phyloP scores from a whole-genome alignment of 2,113 vertebrate genomes.

The Pachypanchax playfairii region DNA sequence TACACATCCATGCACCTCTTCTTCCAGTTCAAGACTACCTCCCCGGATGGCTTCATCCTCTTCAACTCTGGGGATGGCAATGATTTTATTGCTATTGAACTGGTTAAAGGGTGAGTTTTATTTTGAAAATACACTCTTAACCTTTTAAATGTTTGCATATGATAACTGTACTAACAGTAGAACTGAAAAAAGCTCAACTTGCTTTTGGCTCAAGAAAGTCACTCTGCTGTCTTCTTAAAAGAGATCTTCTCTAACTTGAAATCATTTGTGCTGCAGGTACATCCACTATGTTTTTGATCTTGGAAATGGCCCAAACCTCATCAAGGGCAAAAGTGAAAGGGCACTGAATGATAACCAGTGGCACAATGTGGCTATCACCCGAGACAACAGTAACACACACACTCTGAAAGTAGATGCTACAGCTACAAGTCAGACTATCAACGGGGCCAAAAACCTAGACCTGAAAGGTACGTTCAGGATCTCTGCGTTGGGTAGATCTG shows the following conservation, averaged over 20 bases:
- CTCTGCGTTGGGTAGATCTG: too few relatives aligned
- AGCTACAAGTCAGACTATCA: constrained; percentile 94
- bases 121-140: background rate
- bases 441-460: constrained; percentile 98
- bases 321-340: constrained; percentile 94
- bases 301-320: constrained; percentile 95
- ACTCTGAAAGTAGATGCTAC: constrained; percentile 94
- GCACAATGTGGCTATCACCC: constrained; percentile 96
- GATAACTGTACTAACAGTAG: background rate
- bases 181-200: background rate
- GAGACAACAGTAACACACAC: constrained; percentile 97
- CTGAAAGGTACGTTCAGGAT: constrained; percentile 87
- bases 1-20: constrained; percentile 99
- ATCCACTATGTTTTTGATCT: constrained; percentile 99
- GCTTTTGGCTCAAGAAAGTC: too few relatives aligned
- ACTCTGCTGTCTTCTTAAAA: background rate
- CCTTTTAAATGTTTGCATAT: background rate
- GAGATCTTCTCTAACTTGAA: background rate
- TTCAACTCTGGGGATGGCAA: constrained; percentile 90
- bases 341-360: constrained; percentile 97
- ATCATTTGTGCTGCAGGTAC: constrained; percentile 78
- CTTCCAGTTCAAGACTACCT: constrained; percentile 99
- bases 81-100: constrained; percentile 96
- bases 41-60: constrained; percentile 94
- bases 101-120: constrained; percentile 91